Percentiles rank a stretch among this genome's conserved stretches.
phyloP scores from a whole-genome alignment of 1,140 invertebrate species.

The Drosophila bipectinata region DNA sequence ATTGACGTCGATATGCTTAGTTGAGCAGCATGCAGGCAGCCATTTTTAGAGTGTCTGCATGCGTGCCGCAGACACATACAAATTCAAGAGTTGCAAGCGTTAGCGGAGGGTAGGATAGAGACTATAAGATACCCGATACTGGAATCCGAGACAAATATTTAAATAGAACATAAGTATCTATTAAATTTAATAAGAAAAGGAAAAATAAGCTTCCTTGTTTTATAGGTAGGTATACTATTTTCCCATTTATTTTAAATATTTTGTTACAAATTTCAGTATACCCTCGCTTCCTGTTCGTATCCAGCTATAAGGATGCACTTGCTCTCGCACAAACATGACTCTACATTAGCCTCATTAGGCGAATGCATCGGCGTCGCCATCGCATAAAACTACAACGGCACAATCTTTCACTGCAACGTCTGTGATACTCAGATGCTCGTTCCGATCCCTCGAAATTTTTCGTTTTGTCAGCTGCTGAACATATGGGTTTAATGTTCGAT shows the following conservation, averaged over 20 bases:
- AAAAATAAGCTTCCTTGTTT: too few species aligned
- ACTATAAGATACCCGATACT: conserved; percentile 2
- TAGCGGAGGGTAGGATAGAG: neutral
- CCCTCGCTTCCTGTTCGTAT: neutral
- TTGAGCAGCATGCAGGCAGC: conserved; percentile 66
- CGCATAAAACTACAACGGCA: conserved; percentile 36
- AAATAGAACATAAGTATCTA: neutral
- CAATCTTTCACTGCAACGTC: conserved; percentile 35
- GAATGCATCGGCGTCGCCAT: conserved; percentile 39
- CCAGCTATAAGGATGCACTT: conserved; percentile 2
- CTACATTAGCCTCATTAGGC: conserved; percentile 62
- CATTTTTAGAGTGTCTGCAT: conserved; percentile 67
- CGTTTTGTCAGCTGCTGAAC: conserved; percentile 32
- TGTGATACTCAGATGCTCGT: conserved; percentile 9
- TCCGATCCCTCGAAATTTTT: conserved; percentile 12
- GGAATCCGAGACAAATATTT: neutral
- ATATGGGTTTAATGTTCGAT: conserved; percentile 52
- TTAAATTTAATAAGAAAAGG: neutral
- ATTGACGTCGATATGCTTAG: conserved; percentile 83
- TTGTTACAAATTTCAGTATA: neutral
- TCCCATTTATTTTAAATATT: neutral
- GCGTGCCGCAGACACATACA: conserved; percentile 29
- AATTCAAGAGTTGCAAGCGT: neutral
- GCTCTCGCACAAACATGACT: conserved; percentile 36
- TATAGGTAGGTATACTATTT: neutral